These are phyloP conservation scores for Ophthalmolycus amberensis DNA, from an alignment of 2,113 vertebrate species.

Conservation along the genomic window DNA sequence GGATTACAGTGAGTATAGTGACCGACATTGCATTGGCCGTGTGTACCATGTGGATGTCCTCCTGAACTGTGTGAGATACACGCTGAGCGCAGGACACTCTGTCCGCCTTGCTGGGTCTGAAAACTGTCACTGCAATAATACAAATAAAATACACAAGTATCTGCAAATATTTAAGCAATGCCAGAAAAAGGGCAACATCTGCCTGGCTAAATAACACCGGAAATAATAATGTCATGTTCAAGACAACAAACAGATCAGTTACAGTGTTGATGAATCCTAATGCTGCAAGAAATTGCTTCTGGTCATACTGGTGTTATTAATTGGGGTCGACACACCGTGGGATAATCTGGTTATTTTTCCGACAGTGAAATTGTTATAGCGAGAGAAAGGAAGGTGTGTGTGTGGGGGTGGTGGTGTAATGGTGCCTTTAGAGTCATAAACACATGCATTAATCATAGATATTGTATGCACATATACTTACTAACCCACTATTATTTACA, in stretches of 20 bases:
- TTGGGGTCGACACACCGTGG: conserved; percentile 1
- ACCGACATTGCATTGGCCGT: conserved; percentile 35
- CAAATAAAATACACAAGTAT: background rate
- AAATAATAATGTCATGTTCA: background rate
- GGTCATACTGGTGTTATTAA: conserved; percentile 35
- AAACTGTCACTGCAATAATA: conserved; percentile 9
- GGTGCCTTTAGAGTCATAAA: background rate
- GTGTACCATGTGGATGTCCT: conserved; percentile 41
- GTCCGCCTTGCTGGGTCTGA: background rate
- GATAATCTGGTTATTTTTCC: background rate
- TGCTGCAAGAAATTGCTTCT: conserved; percentile 20
- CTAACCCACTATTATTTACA: background rate
- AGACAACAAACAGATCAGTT: background rate
- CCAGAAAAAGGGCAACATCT: background rate
- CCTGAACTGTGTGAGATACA: conserved; percentile 36
- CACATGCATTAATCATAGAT: background rate
- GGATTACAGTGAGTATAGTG: conserved; percentile 44
- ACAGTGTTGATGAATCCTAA: conserved; percentile 13
- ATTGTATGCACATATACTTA: background rate
- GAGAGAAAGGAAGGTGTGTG: background rate
- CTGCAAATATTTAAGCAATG: background rate
- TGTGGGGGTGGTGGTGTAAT: background rate
- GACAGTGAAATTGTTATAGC: background rate
- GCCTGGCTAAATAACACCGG: background rate
- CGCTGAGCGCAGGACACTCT: conserved; percentile 26